These are phyloP conservation scores for Thunnus thynnus DNA, from an alignment of 2,113 vertebrate species.

Conservation along the genomic window DNA sequence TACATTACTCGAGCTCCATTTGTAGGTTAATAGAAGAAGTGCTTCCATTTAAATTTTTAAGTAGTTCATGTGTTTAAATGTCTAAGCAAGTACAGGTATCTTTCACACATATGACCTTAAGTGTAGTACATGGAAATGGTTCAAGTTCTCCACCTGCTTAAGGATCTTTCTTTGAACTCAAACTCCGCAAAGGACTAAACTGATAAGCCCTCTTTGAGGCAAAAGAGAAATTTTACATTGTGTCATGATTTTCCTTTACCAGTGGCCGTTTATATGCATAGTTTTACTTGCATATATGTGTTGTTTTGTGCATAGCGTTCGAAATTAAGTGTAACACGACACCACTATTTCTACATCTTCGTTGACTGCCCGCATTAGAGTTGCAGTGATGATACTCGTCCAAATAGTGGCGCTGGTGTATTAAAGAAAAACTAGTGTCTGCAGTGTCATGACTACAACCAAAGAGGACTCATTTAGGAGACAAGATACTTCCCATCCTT, in stretches of 20 bases:
- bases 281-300: neutral
- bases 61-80: neutral
- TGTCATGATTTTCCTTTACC: no score
- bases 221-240: no score
- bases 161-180: neutral
- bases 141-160: no score
- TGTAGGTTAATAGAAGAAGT: neutral
- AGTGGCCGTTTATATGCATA: no score
- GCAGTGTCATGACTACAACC: constrained; percentile 13
- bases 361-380: neutral
- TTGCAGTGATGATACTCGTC: neutral
- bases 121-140: no score
- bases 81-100: no score
- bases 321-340: no score
- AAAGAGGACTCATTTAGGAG: neutral
- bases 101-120: no score
- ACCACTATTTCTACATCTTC: no score
- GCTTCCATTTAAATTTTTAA: neutral
- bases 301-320: neutral
- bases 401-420: constrained; percentile 35
- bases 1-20: neutral
- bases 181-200: no score
- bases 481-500: constrained; percentile 34
- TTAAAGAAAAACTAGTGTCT: neutral
- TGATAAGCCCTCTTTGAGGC: no score